Percentiles rank a stretch among this genome's conserved stretches.
Conservation (phyloP, 2,797 vertebrate genomes). For the Lithobates sylvaticus region DNA sequence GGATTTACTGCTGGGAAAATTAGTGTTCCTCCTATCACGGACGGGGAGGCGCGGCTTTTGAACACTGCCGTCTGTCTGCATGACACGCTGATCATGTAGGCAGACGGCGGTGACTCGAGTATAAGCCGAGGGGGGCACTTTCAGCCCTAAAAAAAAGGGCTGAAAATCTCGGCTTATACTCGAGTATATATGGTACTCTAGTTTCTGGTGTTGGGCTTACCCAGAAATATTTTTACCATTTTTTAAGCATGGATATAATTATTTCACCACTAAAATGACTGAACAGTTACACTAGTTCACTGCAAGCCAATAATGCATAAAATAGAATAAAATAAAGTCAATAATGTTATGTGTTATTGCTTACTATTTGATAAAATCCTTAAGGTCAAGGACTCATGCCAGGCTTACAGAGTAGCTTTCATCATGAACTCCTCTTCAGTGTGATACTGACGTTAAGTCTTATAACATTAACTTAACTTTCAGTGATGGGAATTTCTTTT, state of each 20-base stretch:
- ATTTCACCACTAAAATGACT: neutral
- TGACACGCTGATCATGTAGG: too few species aligned
- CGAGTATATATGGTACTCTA: too few species aligned
- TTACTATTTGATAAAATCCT: neutral
- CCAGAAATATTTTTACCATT: too few species aligned
- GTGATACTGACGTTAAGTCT: neutral
- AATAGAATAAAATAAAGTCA: neutral
- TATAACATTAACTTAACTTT: neutral
- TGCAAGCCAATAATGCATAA: neutral
- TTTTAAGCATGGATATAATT: neutral
- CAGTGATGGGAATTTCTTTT: constrained; percentile 28
- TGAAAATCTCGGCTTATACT: too few species aligned
- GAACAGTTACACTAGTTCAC: neutral
- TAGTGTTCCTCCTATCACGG: too few species aligned
- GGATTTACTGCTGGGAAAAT: too few species aligned
- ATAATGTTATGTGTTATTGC: neutral
- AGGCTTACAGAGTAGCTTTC: neutral
- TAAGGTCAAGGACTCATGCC: neutral
- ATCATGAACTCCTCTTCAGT: constrained; percentile 5
- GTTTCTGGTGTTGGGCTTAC: too few species aligned
- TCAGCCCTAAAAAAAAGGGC: too few species aligned
- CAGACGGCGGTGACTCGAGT: too few species aligned
- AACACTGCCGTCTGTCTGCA: too few species aligned
- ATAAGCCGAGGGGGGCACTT: too few species aligned
- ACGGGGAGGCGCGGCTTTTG: too few species aligned